Conservation (phyloP, 2,797 vertebrate genomes). For the Caiman crocodilus region DNA sequence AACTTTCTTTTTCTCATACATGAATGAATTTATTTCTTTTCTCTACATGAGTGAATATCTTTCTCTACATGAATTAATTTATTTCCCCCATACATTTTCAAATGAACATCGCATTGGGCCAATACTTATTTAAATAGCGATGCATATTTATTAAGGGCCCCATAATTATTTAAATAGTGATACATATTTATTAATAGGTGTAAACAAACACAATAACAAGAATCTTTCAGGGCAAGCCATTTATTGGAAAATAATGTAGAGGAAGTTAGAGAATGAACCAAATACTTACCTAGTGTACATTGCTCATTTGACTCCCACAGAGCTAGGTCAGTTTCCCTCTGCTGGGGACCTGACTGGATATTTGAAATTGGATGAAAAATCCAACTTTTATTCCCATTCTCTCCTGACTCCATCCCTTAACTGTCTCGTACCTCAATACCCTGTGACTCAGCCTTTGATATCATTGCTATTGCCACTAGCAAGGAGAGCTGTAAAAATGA, state of each 20-base stretch:
- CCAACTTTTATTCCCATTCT: neutral
- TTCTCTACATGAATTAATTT: neutral
- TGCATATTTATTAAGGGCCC: neutral
- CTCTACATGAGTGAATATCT: neutral
- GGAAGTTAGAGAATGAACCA: neutral
- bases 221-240: neutral
- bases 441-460: neutral
- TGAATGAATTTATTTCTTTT: neutral
- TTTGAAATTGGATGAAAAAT: neutral
- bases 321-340: neutral
- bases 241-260: neutral
- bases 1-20: neutral
- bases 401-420: neutral
- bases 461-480: neutral
- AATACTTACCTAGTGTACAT: neutral
- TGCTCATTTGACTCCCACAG: neutral
- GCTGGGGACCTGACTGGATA: rapidly evolving
- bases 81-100: neutral
- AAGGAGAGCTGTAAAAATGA: neutral
- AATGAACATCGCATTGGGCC: neutral
- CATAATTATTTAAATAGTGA: neutral
- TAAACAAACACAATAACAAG: neutral
- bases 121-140: neutral
- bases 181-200: neutral
- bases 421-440: neutral